These are phyloP conservation scores for Ophion slaviceki DNA, from an alignment of 2,888 invertebrate genomes.

Conservation along the genomic window DNA sequence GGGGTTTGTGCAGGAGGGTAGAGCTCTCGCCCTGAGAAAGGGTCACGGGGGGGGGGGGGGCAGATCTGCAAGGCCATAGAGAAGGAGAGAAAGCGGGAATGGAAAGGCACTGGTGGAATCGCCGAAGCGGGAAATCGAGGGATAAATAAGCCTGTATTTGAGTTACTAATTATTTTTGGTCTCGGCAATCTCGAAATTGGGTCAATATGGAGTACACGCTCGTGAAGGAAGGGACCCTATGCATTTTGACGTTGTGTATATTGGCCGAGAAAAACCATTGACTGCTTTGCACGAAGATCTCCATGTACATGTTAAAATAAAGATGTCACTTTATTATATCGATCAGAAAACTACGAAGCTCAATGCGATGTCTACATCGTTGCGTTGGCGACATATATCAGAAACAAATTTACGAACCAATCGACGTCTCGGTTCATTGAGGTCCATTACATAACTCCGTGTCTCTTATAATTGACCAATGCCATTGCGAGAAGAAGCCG, in stretches of 20 bases:
- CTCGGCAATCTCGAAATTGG: constrained; percentile 74
- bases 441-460: constrained; percentile 52
- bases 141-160: constrained; percentile 80
- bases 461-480: constrained; percentile 49
- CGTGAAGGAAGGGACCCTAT: background rate
- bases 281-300: background rate
- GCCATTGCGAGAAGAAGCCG: constrained; percentile 28
- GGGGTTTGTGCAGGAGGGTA: constrained; percentile 70
- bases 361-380: constrained; percentile 53
- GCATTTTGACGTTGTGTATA: constrained; percentile 14
- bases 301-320: background rate
- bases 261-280: too few relatives aligned
- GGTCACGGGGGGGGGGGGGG: constrained; percentile 64
- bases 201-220: constrained; percentile 57
- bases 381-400: constrained; percentile 34
- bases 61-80: constrained; percentile 1
- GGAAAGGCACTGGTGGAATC: constrained; percentile 70
- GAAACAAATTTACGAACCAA: constrained; percentile 45
- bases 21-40: constrained; percentile 42
- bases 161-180: constrained; percentile 81
- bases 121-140: constrained; percentile 80
- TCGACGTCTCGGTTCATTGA: constrained; percentile 46
- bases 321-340: background rate
- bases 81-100: constrained; percentile 28
- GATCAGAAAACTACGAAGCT: constrained; percentile 21